phyloP scores from a whole-genome alignment of 1,140 invertebrate species.

The Lanistes nyassanus region DNA sequence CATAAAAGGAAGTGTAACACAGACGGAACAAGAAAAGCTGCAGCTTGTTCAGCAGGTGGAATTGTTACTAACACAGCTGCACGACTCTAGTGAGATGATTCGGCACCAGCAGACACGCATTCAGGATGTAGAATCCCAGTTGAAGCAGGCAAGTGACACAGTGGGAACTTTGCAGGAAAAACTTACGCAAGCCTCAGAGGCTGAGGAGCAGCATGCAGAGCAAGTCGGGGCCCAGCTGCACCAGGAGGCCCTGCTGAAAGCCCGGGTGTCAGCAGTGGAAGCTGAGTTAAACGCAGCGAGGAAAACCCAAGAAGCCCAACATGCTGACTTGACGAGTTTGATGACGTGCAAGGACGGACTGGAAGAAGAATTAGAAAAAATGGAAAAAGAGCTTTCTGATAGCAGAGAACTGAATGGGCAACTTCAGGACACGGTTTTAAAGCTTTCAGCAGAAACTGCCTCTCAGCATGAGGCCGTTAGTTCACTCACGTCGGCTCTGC shows the following conservation, averaged over 20 bases:
- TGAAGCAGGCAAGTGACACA: background rate
- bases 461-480: background rate
- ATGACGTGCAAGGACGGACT: background rate
- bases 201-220: background rate
- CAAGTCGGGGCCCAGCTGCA: background rate
- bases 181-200: background rate
- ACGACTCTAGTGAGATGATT: background rate
- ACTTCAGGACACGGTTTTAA: background rate
- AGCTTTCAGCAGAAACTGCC: background rate
- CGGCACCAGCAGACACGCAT: background rate
- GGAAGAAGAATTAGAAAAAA: background rate
- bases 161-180: background rate
- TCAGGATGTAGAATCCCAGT: background rate
- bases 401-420: background rate
- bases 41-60: constrained; percentile 1
- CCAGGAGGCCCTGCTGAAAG: constrained; percentile 19
- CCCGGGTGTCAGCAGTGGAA: constrained; percentile 15
- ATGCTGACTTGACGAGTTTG: background rate
- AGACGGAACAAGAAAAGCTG: constrained; percentile 17
- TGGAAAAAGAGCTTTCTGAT: background rate
- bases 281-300: background rate
- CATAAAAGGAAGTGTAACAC: background rate
- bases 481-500: too few relatives aligned
- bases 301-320: background rate
- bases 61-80: constrained; percentile 7